These are phyloP conservation scores for Cisticola juncidis DNA, from an alignment of 2,113 vertebrate genomes.

Conservation along the genomic window DNA sequence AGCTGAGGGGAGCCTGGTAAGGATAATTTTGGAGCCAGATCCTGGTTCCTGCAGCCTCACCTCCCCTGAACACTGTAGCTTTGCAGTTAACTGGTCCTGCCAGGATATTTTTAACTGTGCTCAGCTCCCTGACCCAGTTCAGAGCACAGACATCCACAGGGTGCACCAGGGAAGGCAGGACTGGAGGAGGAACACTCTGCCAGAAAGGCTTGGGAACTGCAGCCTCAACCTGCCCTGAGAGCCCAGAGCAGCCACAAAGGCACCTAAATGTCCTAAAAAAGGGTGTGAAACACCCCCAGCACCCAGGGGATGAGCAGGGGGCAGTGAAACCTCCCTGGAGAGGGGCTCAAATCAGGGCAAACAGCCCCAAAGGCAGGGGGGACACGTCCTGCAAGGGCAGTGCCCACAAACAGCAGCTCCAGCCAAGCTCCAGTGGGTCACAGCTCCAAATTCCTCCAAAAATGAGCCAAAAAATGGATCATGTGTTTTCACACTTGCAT, in stretches of 20 bases:
- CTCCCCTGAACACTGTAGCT: not conserved
- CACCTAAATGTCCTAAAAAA: rapidly evolving
- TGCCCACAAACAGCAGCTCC: not conserved
- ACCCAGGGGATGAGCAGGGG: not conserved
- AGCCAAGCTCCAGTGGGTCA: not conserved
- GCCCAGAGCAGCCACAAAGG: not conserved
- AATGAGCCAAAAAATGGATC: not conserved
- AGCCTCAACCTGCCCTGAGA: not conserved
- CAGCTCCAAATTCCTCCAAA: not conserved
- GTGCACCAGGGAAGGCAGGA: not conserved
- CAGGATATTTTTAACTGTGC: constrained; percentile 27
- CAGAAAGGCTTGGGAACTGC: not conserved
- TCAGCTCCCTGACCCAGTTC: constrained; percentile 59
- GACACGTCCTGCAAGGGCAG: not conserved
- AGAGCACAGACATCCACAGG: not conserved
- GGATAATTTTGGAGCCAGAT: not conserved
- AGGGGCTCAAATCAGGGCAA: not conserved
- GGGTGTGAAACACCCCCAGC: not conserved
- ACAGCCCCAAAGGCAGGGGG: not conserved
- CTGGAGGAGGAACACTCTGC: not conserved
- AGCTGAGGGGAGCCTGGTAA: not conserved
- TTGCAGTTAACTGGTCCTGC: not conserved
- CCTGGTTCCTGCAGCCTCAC: not conserved
- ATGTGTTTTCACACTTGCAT: rapidly evolving
- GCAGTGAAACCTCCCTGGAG: too few relatives aligned